Evolutionary conservation across 2,888 invertebrate genomes (phyloP), one percentile per base, ranked within the genome.

Genomic region (Aspidiotus destructor): DNA sequence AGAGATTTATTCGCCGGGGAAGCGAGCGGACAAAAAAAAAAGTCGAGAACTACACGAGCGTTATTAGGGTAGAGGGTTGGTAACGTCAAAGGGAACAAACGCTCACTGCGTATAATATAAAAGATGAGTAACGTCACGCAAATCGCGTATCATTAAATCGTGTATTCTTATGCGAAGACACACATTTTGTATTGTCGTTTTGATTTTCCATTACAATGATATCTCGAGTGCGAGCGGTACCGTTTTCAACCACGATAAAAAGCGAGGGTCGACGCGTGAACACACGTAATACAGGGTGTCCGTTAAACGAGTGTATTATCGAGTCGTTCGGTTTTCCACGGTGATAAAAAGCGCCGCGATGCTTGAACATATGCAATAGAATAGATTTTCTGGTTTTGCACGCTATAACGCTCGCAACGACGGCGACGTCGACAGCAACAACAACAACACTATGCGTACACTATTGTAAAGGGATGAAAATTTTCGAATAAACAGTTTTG

Each of bases 131-230:
- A 41, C 17, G 60, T 60, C 60, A 60, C 60, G 60, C 60, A 60
- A 60, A 64, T 52, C 64, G 55, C 53, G 64, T 64, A 55, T 64
- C 64, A 64, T 64, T 64, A 64, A 64, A 64, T 64, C 55, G 53
- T 57, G 64, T 64, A 64, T 57, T 64, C 57, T 55, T 55, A 55
- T 64, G 64, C 64, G 41, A 54, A 42, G 16, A 55, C 64, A 64
- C 42, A 64, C 16, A 54, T 42, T 55, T 16, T 11, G 48, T 48
- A 48, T 48, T 48, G 48, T 48, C 48, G 48, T 48, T 48, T n/a
- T n/a, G 48, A 48, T 48, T 48, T 48, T 48, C 48, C 48, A 48
- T 48, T 48, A 48, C 48, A 48, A 48, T 48, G 48, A 48, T 48
- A 48, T 48, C n/a, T 48, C 48, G 48, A 48, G 48, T 48, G n/a